These are phyloP conservation scores for Rhizomys pruinosus DNA, from an alignment of 2,113 vertebrate genomes.

Conservation along the genomic window DNA sequence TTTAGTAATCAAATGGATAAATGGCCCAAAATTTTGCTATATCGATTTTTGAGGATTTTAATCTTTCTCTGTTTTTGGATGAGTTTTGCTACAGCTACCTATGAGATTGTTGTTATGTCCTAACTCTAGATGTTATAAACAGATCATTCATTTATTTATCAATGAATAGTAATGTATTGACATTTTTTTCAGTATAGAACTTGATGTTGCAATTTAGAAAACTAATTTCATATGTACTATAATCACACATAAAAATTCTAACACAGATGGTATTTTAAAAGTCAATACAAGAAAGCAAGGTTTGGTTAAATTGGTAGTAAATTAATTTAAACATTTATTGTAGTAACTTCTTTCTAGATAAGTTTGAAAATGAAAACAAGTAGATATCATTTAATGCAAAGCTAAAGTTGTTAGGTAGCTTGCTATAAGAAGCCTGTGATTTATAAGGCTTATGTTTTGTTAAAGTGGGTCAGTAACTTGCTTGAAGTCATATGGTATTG, in stretches of 20 bases:
- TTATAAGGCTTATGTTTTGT: neutral
- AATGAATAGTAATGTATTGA: neutral
- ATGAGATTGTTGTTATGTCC: neutral
- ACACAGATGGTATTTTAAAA: conserved; percentile 24
- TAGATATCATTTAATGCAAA: neutral
- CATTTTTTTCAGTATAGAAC: conserved; percentile 2
- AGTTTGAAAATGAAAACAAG: neutral
- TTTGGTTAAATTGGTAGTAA: neutral
- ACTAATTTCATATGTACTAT: neutral
- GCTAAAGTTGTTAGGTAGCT: neutral
- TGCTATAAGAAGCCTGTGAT: neutral
- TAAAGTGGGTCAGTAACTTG: neutral
- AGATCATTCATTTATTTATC: neutral
- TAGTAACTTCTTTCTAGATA: neutral
- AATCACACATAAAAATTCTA: neutral
- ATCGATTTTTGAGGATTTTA: conserved; percentile 25
- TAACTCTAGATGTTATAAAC: neutral
- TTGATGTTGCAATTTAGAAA: neutral
- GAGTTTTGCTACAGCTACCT: neutral
- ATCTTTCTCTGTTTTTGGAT: neutral
- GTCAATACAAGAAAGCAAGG: neutral
- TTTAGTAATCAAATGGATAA: neutral
- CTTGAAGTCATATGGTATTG: neutral
- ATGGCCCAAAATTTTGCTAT: neutral
- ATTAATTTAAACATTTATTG: conserved; percentile 23